phyloP scores from a whole-genome alignment of 2,797 vertebrate genomes.

The Salmo trutta region DNA sequence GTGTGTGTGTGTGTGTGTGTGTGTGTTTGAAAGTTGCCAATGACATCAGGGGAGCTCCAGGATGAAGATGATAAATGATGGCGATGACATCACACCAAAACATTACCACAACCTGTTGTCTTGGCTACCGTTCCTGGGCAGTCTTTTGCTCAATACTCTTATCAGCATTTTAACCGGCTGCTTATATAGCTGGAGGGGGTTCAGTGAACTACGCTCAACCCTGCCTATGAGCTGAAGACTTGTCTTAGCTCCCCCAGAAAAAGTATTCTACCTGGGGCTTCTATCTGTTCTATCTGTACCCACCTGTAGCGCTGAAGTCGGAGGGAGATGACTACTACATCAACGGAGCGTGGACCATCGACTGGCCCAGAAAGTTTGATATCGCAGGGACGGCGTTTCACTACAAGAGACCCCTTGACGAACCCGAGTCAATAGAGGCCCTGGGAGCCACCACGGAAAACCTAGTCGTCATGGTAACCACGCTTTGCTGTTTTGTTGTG shows the following conservation, averaged over 20 bases:
- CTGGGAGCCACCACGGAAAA: constrained; percentile 92
- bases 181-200: constrained; percentile 15
- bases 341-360: constrained; percentile 99
- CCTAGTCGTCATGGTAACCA: constrained; percentile 93
- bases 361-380: constrained; percentile 98
- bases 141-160: constrained; percentile 34
- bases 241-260: not conserved
- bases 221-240: constrained; percentile 9
- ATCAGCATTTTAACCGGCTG: constrained; percentile 26
- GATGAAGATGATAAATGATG: constrained; percentile 38
- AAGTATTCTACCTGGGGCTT: not conserved
- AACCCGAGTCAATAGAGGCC: constrained; percentile 93
- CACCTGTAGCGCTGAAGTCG: constrained; percentile 89
- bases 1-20: constrained; percentile 1
- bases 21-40: constrained; percentile 24
- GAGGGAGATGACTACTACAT: constrained; percentile 96
- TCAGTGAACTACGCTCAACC: not conserved
- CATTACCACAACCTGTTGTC: constrained; percentile 51
- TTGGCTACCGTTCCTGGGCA: constrained; percentile 40
- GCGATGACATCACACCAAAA: constrained; percentile 49
- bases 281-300: not conserved
- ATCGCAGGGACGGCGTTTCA: constrained; percentile 94
- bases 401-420: constrained; percentile 93
- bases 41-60: constrained; percentile 40
- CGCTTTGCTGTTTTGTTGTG: not conserved